A percentile compares a stretch with the other conserved stretches of the same genome.
Conservation (phyloP, 2,888 invertebrate species). For the Mimumesa dahlbomi region DNA sequence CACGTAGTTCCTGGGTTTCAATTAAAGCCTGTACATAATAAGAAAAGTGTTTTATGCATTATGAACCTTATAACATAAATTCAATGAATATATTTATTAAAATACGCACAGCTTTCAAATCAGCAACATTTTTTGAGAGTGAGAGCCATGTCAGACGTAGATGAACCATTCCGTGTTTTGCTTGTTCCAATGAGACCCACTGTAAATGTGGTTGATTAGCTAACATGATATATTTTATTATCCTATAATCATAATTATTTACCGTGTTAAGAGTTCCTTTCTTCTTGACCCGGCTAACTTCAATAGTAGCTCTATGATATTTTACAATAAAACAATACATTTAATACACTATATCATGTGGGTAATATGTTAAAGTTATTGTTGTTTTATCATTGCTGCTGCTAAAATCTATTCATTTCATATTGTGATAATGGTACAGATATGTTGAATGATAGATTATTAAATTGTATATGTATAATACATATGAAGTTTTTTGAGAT, state of each 20-base stretch:
- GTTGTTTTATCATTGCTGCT: background rate
- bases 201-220: no score
- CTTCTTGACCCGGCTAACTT: conserved; percentile 86
- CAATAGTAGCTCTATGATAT: conserved; percentile 85
- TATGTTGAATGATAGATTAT: conserved; percentile 17
- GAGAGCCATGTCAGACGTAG: conserved; percentile 94
- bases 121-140: conserved; percentile 86
- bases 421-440: conserved; percentile 24
- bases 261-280: conserved; percentile 88
- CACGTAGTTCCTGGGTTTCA: conserved; percentile 88
- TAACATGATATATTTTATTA: conserved; percentile 2
- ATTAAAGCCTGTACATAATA: conserved; percentile 84
- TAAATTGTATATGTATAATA: conserved; percentile 14
- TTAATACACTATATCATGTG: background rate
- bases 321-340: background rate
- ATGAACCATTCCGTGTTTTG: conserved; percentile 96
- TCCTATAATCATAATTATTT: no score
- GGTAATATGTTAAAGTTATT: background rate
- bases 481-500: conserved; percentile 3
- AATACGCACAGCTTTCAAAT: conserved; percentile 87
- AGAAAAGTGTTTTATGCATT: conserved; percentile 20
- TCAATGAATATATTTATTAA: no score
- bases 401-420: conserved; percentile 4
- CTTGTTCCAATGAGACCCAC: conserved; percentile 98
- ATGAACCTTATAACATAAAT: no score